phyloP scores from a whole-genome alignment of 2,888 invertebrate genomes.

The Spilarctia lutea region DNA sequence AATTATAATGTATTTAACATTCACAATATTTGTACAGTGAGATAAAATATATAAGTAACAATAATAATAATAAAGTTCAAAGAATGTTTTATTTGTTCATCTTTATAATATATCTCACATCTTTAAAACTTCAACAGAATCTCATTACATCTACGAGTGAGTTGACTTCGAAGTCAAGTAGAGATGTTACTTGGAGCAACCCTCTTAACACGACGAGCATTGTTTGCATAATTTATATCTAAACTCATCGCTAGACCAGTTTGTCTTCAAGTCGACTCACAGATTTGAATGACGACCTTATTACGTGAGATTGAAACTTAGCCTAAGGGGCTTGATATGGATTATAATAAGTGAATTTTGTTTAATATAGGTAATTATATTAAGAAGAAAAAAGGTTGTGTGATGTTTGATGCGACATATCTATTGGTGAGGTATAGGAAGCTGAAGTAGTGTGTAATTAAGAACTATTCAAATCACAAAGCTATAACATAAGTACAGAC shows the following conservation, averaged over 20 bases:
- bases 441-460: too few species aligned
- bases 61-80: not conserved
- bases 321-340: not conserved
- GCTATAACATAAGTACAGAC: too few species aligned
- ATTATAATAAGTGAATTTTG: not conserved
- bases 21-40: too few species aligned
- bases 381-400: not conserved
- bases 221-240: constrained; percentile 59
- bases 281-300: constrained; percentile 29
- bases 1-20: too few species aligned
- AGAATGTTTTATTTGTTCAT: not conserved
- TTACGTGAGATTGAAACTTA: constrained; percentile 21
- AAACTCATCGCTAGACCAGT: constrained; percentile 52
- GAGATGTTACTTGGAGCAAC: constrained; percentile 53
- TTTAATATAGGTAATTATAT: not conserved
- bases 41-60: too few species aligned
- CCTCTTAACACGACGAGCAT: constrained; percentile 57
- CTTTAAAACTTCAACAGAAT: constrained; percentile 34
- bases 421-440: too few species aligned
- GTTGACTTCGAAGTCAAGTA: constrained; percentile 63
- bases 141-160: constrained; percentile 46
- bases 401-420: too few species aligned
- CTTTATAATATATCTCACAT: constrained; percentile 13
- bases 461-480: too few species aligned
- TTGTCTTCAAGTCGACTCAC: constrained; percentile 30